Conservation (phyloP, 1,140 invertebrate species). For the Drosophila lacteicornis region DNA sequence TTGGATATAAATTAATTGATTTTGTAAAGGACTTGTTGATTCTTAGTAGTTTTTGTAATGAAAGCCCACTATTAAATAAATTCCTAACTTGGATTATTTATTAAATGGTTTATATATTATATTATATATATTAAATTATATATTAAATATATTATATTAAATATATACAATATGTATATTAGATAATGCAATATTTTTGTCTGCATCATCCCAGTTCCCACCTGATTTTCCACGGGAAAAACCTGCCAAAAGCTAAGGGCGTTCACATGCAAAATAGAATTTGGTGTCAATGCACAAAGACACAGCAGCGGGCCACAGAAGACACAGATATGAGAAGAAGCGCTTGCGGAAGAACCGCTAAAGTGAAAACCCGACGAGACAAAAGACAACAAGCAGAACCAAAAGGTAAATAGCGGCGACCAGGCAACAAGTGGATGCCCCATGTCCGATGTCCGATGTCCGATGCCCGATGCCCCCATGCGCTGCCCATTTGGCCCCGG, state of each 20-base stretch:
- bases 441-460: slow-evolving; percentile 55
- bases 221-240: slow-evolving; percentile 5
- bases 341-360: slow-evolving; percentile 38
- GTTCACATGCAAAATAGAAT: slow-evolving; percentile 49
- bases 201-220: background rate
- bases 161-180: too few relatives aligned
- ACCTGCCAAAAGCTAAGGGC: slow-evolving; percentile 30
- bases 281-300: slow-evolving; percentile 53
- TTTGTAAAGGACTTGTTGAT: too few relatives aligned
- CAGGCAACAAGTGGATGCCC: slow-evolving; percentile 76
- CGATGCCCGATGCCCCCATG: slow-evolving; percentile 41
- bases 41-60: too few relatives aligned
- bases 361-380: slow-evolving; percentile 61
- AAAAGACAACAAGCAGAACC: slow-evolving; percentile 63
- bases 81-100: too few relatives aligned
- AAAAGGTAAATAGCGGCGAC: slow-evolving; percentile 79
- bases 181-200: too few relatives aligned
- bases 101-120: too few relatives aligned
- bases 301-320: slow-evolving; percentile 9
- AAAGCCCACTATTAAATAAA: too few relatives aligned
- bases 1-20: too few relatives aligned
- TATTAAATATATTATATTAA: too few relatives aligned
- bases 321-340: slow-evolving; percentile 7
- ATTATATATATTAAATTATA: too few relatives aligned
- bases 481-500: slow-evolving; percentile 41